Base-by-base conservation (phyloP, 2,797 vertebrate genomes). In the Hoplostethus mediterraneus region DNA sequence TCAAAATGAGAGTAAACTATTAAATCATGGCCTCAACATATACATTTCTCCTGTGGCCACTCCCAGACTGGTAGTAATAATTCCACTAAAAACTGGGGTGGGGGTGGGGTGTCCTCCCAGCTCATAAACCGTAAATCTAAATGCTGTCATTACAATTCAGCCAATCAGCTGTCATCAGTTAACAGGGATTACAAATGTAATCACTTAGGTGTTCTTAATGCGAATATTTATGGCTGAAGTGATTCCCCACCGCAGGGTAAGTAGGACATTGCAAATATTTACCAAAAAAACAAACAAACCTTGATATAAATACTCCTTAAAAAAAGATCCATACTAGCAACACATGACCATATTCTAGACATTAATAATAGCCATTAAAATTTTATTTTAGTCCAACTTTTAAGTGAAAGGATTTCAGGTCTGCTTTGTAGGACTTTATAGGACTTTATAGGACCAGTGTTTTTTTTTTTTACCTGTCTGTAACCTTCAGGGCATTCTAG, bases 301-400 rank as follows among this genome's bases (percentile, higher is more conserved):
- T 49, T 57, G 71, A 81, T 89, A 92, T 89, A 87, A 89, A 89
- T 90, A 91, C 71, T 78, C 51, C 69, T 80, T 33, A 6, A 30
- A 74, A 74, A 85, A 77, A 75, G 79, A 60, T 82, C 57, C 52
- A 71, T 68, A 77, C 77, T 48, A 86, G 70, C 70, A 78, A 76
- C 63, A 63, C 56, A 55, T 40, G 58, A 77, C 55, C 57, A 45
- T 53, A 13, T 53, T 44, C 54, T 33, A 57, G 48, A 52, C 11
- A 53, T 6, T 6, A 53, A 14, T 21, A 72, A 14, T 0, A 11
- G 56, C 14, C 67, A 62, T 56, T 76, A 44, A 44, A 73, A 80
- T 56, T 13, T 53, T 71, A 80, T 59, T 16, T 53, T 2, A 21
- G 74, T 71, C 52, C 25, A 69, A 44, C 42, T 58, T 72, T 61